Evolutionary conservation across 2,888 invertebrate genomes (phyloP), one percentile per base, ranked within the genome.

Genomic region (Epinotia nisella): DNA sequence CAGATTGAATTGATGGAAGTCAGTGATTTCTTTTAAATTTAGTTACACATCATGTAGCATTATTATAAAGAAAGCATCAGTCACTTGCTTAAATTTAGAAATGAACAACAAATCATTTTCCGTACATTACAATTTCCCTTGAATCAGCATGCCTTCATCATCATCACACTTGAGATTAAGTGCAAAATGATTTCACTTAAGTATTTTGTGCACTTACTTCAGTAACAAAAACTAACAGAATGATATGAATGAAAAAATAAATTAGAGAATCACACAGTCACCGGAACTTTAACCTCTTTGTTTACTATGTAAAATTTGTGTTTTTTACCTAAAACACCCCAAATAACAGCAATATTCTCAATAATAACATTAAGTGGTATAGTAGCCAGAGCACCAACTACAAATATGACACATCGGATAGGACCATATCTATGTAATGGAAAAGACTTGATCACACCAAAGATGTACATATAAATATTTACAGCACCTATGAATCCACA

Each of bases 271-370:
- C 94, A 96, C 80, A 96, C 95, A 74, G 95, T 95, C 77, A 96
- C 94, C 75, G 96, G 94, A 75, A 95, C 95, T 85, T 95, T 95
- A 69, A 97, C 94, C 89, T 98, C 98, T 90, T 99, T 99, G 90
- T 98, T 98, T 68, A 99, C 99, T 82, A 99, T 97, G 90, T 99
- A 99, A 94, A 99, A 99, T 90, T 98, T 98, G 93, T 98, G 97
- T 92, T 99, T 99, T 85, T 98, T 97, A 17, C 98, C 98, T 79
- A 98, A 95, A 53, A 98, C 94, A 51, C 99, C 99, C 97, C 98
- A 98, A 77, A 99, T 95, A 49, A 99, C 98, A 71, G 98, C 98
- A 78, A 98, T 95, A 92, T 98, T 99, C 92, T 99, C 99, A 81
- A 99, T 98, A 71, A 98, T 94, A 81, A 99, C 95, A 93, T 99